phyloP scores from a whole-genome alignment of 2,113 vertebrate species.

The Sus scrofa region DNA sequence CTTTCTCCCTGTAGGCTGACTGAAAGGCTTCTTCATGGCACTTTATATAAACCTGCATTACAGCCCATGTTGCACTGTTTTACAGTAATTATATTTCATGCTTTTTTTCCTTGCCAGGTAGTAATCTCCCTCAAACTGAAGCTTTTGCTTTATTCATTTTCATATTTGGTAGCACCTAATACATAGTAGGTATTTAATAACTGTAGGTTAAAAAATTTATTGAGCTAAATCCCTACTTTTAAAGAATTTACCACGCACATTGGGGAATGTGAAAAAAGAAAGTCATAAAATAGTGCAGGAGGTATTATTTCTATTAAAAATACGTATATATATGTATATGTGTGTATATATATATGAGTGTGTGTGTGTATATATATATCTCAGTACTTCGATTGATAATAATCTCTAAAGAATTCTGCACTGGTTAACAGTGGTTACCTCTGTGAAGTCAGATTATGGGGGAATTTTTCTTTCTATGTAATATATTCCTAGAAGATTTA shows the following conservation, averaged over 20 bases:
- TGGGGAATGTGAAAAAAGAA: not conserved
- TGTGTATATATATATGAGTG: no score
- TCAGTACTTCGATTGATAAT: not conserved
- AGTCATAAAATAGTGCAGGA: not conserved
- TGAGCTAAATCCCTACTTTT: slow-evolving; percentile 41
- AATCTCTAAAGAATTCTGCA: not conserved
- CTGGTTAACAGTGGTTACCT: not conserved
- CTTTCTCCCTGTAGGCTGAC: not conserved
- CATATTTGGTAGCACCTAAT: not conserved
- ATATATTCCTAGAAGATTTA: slow-evolving; percentile 31
- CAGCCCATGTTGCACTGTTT: not conserved
- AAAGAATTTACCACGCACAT: not conserved
- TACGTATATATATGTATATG: not conserved
- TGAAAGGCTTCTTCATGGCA: not conserved
- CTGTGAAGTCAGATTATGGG: not conserved
- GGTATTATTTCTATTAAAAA: not conserved
- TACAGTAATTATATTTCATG: not conserved
- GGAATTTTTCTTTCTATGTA: not conserved
- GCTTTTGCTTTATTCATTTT: slow-evolving; percentile 15
- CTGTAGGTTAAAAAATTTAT: not conserved
- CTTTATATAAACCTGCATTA: not conserved
- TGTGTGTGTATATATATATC: no score
- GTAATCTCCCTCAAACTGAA: slow-evolving; percentile 17
- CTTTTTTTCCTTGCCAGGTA: not conserved
- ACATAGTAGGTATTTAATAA: not conserved